Percentiles rank a stretch among this genome's conserved stretches.
Evolutionary conservation across 2,888 invertebrate genomes (phyloP).

Genomic region (Andrena camellia): DNA sequence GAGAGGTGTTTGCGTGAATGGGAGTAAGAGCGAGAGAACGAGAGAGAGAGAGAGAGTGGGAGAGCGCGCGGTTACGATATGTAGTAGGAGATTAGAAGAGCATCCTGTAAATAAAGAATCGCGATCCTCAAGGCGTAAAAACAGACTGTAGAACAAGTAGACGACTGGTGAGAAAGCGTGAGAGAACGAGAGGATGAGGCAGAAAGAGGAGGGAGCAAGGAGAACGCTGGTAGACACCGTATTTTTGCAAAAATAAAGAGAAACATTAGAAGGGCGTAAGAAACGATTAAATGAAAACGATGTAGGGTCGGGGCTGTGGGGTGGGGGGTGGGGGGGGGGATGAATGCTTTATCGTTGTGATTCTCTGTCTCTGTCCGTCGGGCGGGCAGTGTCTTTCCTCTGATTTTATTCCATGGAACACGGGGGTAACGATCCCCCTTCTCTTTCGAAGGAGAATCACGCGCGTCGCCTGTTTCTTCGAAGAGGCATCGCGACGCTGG

Average conservation of each 20-base stretch:
- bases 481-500: slow-evolving; percentile 1
- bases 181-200: slow-evolving; percentile 25
- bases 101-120: slow-evolving; percentile 58
- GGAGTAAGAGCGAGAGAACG: background rate
- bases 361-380: slow-evolving; percentile 31
- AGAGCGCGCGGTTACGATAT: slow-evolving; percentile 15
- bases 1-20: slow-evolving; percentile 12
- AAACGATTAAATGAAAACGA: slow-evolving; percentile 12
- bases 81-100: slow-evolving; percentile 22
- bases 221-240: slow-evolving; percentile 39
- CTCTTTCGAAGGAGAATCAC: slow-evolving; percentile 11
- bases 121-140: slow-evolving; percentile 41
- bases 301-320: no score
- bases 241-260: slow-evolving; percentile 61
- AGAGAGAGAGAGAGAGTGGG: slow-evolving; percentile 5
- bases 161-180: slow-evolving; percentile 48
- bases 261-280: slow-evolving; percentile 19
- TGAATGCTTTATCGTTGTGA: background rate
- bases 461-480: slow-evolving; percentile 30
- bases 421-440: background rate
- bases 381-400: slow-evolving; percentile 17
- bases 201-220: slow-evolving; percentile 38
- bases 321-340: background rate
- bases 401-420: background rate
- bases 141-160: slow-evolving; percentile 54